Conservation (phyloP, 2,113 vertebrate species). For the Phaethornis superciliosus region DNA sequence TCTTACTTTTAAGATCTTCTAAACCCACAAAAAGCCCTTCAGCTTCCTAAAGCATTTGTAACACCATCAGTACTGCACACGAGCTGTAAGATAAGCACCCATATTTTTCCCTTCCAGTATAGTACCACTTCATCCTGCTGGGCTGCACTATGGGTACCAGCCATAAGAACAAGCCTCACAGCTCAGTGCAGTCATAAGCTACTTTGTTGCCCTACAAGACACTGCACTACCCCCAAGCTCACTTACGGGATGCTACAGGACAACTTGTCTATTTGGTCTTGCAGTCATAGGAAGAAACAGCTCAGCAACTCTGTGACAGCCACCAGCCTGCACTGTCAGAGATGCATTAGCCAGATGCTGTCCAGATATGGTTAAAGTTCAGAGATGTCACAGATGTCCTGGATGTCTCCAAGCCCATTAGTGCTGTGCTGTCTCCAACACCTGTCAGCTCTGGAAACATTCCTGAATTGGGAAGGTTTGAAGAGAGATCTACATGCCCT, state of each 20-base stretch:
- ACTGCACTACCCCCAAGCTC: background rate
- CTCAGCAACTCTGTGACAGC: background rate
- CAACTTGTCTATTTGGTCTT: background rate
- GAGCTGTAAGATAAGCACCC: background rate
- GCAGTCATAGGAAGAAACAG: background rate
- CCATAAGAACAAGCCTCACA: background rate
- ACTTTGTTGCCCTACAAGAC: background rate
- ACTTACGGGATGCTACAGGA: background rate
- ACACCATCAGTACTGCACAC: background rate
- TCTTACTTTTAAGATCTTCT: background rate
- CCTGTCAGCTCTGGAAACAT: background rate
- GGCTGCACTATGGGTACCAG: background rate
- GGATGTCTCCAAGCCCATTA: background rate
- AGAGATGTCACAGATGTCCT: background rate
- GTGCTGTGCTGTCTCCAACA: background rate
- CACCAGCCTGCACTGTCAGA: background rate
- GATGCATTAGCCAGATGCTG: background rate
- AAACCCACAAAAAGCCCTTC: background rate
- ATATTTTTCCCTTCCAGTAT: background rate
- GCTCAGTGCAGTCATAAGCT: background rate
- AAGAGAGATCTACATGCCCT: background rate
- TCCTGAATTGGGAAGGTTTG: background rate
- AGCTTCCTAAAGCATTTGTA: background rate
- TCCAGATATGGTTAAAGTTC: background rate
- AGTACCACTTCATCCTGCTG: background rate